Evolutionary conservation across 2,113 vertebrate species (phyloP), one percentile per base, ranked within the genome.

Genomic region (Chaenocephalus aceratus): DNA sequence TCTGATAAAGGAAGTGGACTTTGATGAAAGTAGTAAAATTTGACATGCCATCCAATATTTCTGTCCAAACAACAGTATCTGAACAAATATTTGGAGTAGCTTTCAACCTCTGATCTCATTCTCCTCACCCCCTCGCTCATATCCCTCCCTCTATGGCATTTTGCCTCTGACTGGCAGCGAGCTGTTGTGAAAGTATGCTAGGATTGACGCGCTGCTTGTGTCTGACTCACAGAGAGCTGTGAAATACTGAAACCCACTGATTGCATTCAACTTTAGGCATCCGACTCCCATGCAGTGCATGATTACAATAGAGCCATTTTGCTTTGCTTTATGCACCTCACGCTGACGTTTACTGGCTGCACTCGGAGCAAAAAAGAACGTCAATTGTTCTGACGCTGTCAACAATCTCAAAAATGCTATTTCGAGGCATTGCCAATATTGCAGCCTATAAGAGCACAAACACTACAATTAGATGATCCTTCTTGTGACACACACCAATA

Each of bases 181-280:
- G 88, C 91, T 85, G 86, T 77, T 80, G 81, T 80, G 81, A 93
- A 94, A 94, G 93, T 94, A 94, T 92, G 93, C 91, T 94, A 93
- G 88, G 89, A 93, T 91, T 95, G 94, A 95, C 91, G 92, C 72
- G 86, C 84, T 91, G 88, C 92, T 88, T 88, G 83, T 90, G 88
- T 86, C 91, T 95, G 94, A 95, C 86, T 95, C 95, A 95, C 91
- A 88, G 77, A 86, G 88, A 90, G 75, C 88, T 83, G 84, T 86
- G 84, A 83, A 95, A 90, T 84, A 84, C 89, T 88, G 87, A 94
- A 91, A 85, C 92, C 95, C 92, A 93, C 94, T 92, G 95, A 93
- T 88, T 89, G 88, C 85, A 88, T 94, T 92, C 88, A 89, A 90
- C 89, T 93, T 91, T 81, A 90, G 91, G 92, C 87, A 86, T 84